Evolutionary conservation across 1,140 invertebrate genomes (phyloP).

Genomic region (Ips typographus): DNA sequence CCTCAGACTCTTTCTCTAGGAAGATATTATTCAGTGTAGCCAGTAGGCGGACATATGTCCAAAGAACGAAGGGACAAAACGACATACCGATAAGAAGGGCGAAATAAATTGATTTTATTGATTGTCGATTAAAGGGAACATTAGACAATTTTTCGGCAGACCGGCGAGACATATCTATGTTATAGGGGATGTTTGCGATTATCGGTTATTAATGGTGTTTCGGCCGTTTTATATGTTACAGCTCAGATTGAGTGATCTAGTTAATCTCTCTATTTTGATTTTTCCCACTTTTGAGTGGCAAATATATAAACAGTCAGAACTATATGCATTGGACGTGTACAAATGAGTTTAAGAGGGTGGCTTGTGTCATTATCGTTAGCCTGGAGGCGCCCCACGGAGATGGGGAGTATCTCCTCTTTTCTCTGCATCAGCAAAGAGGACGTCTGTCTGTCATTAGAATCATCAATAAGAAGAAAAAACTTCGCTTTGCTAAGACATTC

Average conservation of each 20-base stretch:
- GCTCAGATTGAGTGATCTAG: not conserved
- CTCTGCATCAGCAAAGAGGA: conserved; percentile 15
- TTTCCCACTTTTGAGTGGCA: no score
- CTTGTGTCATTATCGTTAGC: conserved; percentile 42
- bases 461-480: conserved; percentile 14
- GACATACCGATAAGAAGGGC: not conserved
- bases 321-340: conserved; percentile 41
- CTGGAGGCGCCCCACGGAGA: conserved; percentile 11
- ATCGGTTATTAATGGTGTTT: conserved; percentile 27
- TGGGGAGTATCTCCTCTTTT: conserved; percentile 31
- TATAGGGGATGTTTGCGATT: conserved; percentile 26
- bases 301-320: no score
- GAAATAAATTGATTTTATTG: conserved; percentile 33
- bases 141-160: conserved; percentile 31
- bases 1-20: no score
- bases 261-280: no score
- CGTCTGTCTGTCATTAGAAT: conserved; percentile 22
- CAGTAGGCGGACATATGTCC: no score
- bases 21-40: no score
- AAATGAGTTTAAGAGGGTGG: conserved; percentile 43
- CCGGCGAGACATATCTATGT: conserved; percentile 23
- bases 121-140: conserved; percentile 31
- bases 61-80: not conserved
- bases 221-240: not conserved
- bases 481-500: no score